Evolutionary conservation across 2,113 vertebrate genomes (phyloP).

Genomic region (Trochalopteron elliotii): DNA sequence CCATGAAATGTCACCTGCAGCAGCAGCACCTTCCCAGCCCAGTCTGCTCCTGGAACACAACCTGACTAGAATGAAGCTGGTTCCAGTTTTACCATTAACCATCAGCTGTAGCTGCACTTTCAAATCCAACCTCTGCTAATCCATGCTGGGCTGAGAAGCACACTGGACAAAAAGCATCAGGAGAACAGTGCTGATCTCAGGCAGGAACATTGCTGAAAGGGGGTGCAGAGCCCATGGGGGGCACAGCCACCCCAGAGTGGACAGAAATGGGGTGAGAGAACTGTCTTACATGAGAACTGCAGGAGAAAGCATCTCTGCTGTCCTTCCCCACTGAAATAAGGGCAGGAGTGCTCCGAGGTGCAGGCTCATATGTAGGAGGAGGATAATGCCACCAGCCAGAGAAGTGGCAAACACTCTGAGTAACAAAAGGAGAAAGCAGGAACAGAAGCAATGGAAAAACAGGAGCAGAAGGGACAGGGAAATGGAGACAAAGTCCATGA

Average conservation of each 20-base stretch:
- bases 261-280: not conserved
- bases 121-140: not conserved
- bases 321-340: not conserved
- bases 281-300: not conserved
- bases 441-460: not conserved
- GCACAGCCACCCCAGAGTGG: not conserved
- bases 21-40: not conserved
- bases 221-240: not conserved
- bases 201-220: not conserved
- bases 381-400: not conserved
- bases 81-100: not conserved
- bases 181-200: not conserved
- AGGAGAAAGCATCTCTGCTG: not conserved
- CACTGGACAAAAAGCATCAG: not conserved
- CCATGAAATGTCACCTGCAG: not conserved
- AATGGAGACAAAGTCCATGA: not conserved
- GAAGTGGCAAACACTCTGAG: not conserved
- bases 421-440: not conserved
- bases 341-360: not conserved
- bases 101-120: not conserved
- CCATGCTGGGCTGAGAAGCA: not conserved
- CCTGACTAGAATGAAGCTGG: not conserved
- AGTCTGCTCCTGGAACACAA: not conserved
- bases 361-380: rapidly evolving
- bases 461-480: not conserved